Percentiles rank a stretch among this genome's conserved stretches.
Conservation (phyloP, 2,888 invertebrate species). For the Pseudococcus jackbeardsleyi region DNA sequence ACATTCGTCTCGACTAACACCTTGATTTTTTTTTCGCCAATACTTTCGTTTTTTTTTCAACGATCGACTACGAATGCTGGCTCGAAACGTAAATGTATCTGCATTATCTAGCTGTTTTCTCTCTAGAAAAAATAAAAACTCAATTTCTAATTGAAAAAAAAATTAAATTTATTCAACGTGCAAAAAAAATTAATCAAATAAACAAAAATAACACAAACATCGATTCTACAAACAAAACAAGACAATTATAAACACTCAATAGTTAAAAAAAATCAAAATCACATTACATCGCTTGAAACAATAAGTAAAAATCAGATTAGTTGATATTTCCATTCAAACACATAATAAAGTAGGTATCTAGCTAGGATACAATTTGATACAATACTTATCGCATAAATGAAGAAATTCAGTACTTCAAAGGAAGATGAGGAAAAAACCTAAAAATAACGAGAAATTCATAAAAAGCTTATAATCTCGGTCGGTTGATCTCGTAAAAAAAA, state of each 20-base stretch:
- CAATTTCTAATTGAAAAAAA: not conserved
- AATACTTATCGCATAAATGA: too few species aligned
- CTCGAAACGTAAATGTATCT: not conserved
- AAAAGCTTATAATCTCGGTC: not conserved
- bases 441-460: not conserved
- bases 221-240: not conserved
- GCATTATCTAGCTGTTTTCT: not conserved
- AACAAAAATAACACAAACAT: not conserved
- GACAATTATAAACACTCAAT: not conserved
- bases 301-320: not conserved
- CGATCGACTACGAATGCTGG: not conserved
- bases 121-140: not conserved
- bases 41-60: not conserved
- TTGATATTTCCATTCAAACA: too few species aligned
- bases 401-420: too few species aligned
- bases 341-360: not conserved
- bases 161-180: conserved; percentile 2
- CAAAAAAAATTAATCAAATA: not conserved
- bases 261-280: not conserved
- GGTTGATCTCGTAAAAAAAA: not conserved
- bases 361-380: too few species aligned
- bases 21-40: not conserved
- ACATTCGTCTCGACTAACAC: not conserved
- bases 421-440: too few species aligned
- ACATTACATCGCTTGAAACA: not conserved